Percentiles rank a stretch among this genome's conserved stretches.
These are phyloP conservation scores for Lasaia peninsularis DNA, from an alignment of 1,140 invertebrate species.

Conservation along the genomic window DNA sequence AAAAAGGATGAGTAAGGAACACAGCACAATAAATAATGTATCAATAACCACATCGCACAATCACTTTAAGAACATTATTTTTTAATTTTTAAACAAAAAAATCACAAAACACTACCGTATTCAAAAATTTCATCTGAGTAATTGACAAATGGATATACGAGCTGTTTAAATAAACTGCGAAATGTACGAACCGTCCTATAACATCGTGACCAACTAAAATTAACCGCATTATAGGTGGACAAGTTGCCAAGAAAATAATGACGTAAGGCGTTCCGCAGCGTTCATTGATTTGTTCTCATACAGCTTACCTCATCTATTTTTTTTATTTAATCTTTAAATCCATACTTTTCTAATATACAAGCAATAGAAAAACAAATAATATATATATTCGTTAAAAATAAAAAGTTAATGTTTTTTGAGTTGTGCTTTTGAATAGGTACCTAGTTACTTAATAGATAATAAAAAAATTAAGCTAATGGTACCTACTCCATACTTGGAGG, in stretches of 20 bases:
- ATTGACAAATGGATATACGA: constrained; percentile 10
- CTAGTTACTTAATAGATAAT: too few relatives aligned
- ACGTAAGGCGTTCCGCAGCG: constrained; percentile 12
- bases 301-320: background rate
- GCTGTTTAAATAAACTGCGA: background rate
- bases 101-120: constrained; percentile 14
- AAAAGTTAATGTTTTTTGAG: too few relatives aligned
- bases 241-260: constrained; percentile 19
- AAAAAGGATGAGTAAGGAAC: background rate
- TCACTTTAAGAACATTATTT: background rate
- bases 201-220: background rate
- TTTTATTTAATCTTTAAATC: too few relatives aligned
- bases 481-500: too few relatives aligned
- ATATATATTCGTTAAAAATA: too few relatives aligned
- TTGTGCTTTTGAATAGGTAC: too few relatives aligned
- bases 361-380: too few relatives aligned
- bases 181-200: background rate
- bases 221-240: constrained; percentile 8
- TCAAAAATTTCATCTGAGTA: constrained; percentile 6
- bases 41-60: background rate
- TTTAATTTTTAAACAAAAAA: background rate
- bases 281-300: constrained; percentile 15
- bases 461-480: too few relatives aligned
- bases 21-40: constrained; percentile 9
- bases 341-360: too few relatives aligned